Conservation (phyloP, 92 coral and sea anemone genomes). For the Montipora capitata region DNA sequence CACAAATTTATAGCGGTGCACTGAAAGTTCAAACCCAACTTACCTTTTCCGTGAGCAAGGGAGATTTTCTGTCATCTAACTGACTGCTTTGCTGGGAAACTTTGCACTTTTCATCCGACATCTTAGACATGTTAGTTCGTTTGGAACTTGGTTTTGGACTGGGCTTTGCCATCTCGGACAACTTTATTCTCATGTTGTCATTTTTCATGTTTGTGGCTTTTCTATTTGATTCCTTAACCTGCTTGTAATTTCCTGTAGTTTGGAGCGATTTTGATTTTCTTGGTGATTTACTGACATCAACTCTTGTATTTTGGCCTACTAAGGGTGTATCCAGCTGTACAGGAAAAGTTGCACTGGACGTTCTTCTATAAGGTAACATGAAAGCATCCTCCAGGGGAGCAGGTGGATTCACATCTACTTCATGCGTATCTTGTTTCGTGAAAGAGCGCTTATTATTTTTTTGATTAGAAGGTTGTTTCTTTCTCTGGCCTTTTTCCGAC, state of each 20-base stretch:
- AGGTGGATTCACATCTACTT: not conserved
- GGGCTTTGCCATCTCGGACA: not conserved
- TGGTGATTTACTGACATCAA: slow-evolving; percentile 13
- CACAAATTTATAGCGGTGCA: too few relatives aligned
- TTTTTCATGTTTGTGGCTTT: not conserved
- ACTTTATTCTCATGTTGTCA: not conserved
- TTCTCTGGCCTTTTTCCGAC: slow-evolving; percentile 50
- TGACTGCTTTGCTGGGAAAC: not conserved
- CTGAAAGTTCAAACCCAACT: not conserved
- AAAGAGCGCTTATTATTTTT: slow-evolving; percentile 40
- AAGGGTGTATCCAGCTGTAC: slow-evolving; percentile 74
- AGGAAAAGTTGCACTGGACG: slow-evolving; percentile 91
- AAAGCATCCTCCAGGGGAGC: slow-evolving; percentile 79
- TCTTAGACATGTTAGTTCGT: slow-evolving; percentile 24
- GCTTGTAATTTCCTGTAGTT: not conserved
- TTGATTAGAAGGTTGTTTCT: slow-evolving; percentile 22
- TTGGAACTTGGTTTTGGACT: slow-evolving; percentile 8
- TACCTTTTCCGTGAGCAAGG: slow-evolving; percentile 22
- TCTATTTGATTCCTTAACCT: not conserved
- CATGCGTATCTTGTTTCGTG: slow-evolving; percentile 24
- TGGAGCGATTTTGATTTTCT: slow-evolving; percentile 24
- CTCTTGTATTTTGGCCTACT: not conserved
- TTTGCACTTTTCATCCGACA: slow-evolving; percentile 20
- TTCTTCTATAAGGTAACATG: slow-evolving; percentile 87
- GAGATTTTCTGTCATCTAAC: not conserved